Base-by-base conservation (phyloP, 1,140 invertebrate genomes). In the Adoxophyes honmai region DNA sequence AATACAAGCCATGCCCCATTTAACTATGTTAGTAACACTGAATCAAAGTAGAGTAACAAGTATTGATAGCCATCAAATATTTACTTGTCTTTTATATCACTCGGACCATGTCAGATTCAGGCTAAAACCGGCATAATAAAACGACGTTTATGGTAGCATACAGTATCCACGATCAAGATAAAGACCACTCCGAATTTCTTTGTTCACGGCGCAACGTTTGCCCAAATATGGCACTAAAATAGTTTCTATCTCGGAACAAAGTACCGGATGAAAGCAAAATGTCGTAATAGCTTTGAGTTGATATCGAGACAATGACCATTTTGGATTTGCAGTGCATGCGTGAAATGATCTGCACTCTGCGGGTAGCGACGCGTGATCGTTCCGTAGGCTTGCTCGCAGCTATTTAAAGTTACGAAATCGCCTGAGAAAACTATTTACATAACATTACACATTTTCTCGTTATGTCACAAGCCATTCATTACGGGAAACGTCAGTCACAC, bases 321-420 rank as follows among this genome's bases (percentile, higher is more conserved):
- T 48, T 48, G 21, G 42, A 11, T 13, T 48, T 21, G 3, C 14
- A 38, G 36, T 15, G 15, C 16, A 55, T 11, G 11, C 14, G 52
- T 38, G 8, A 9, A 54, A 9, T 21, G 4, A 15, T n/a, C 15
- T 0, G 15, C 10, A 4, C 10, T 52, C 21, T 48, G 66, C 61
- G 59, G 59, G 57, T 69, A 77, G 59, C 70, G 69, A 77, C 68
- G 72, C 74, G 72, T 73, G 66, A 51, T 71, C 65, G 78, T 81
- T 74, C 69, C 72, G 67, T 48, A 64, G 53, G 48, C 64, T 69
- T 67, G 60, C 48, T 62, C 48, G 54, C 33, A 72, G 67, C 52
- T 68, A 81, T 78, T 81, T 62, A 57, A 37, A 54, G 63, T 82
- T 80, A 78, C 64, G 69, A 73, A 70, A 80, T 72, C 55, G 42